phyloP scores from a whole-genome alignment of 2,888 invertebrate genomes.

The Amiota minor region DNA sequence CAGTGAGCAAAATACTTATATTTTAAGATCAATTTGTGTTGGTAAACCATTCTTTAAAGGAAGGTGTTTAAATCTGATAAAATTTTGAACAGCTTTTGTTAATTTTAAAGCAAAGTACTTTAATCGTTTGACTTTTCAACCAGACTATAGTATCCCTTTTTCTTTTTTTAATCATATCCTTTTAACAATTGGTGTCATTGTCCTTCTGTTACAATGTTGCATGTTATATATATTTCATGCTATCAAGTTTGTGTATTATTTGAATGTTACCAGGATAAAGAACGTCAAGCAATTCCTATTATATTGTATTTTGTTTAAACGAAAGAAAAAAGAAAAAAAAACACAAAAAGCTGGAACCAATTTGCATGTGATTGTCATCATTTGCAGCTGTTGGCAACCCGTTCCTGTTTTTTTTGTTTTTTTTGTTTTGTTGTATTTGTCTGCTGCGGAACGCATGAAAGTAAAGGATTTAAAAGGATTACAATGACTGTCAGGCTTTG shows the following conservation, averaged over 20 bases:
- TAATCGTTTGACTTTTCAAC: too few relatives aligned
- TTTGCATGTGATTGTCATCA: constrained; percentile 10
- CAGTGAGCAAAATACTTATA: too few relatives aligned
- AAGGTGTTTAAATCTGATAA: too few relatives aligned
- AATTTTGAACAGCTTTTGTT: too few relatives aligned
- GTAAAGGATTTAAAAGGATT: constrained; percentile 13
- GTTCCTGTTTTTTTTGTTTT: constrained; percentile 13
- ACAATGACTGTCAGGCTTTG: not conserved
- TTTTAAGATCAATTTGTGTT: too few relatives aligned
- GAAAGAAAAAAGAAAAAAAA: not conserved
- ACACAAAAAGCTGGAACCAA: constrained; percentile 57
- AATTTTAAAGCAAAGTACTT: too few relatives aligned
- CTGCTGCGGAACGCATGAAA: not conserved
- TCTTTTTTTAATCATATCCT: not conserved
- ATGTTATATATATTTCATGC: constrained; percentile 49
- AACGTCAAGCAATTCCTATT: not conserved
- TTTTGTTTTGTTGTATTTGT: not conserved
- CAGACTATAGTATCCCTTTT: too few relatives aligned
- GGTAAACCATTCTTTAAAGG: too few relatives aligned
- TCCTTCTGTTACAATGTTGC: constrained; percentile 52
- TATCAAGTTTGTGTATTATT: constrained; percentile 37
- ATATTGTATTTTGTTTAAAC: not conserved
- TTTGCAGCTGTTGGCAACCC: constrained; percentile 18
- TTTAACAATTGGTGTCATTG: constrained; percentile 55
- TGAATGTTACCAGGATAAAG: not conserved